Evolutionary conservation across 2,113 vertebrate species (phyloP).

Genomic region (Solenodon paradoxus): DNA sequence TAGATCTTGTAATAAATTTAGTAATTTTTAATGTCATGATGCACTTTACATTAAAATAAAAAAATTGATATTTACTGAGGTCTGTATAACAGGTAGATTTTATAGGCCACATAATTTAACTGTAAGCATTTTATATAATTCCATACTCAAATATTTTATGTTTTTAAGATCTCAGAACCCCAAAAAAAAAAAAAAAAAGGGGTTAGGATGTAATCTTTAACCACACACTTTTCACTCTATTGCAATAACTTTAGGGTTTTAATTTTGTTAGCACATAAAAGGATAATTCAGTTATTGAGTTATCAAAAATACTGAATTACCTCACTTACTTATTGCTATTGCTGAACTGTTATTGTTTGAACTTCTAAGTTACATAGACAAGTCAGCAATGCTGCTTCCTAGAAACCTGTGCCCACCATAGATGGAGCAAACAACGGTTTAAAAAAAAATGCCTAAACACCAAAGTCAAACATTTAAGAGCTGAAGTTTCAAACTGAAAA

Average conservation of each 20-base stretch:
- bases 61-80: background rate
- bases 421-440: background rate
- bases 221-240: background rate
- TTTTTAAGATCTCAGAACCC: background rate
- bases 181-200: background rate
- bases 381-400: background rate
- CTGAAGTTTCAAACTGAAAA: constrained; percentile 58
- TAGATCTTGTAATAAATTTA: background rate
- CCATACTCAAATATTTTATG: background rate
- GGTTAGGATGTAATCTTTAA: background rate
- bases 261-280: background rate
- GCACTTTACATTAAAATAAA: background rate
- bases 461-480: constrained; percentile 36
- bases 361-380: background rate
- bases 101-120: background rate
- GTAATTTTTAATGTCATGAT: background rate
- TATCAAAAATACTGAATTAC: background rate
- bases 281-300: background rate
- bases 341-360: background rate
- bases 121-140: background rate
- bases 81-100: background rate
- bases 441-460: background rate
- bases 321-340: background rate
- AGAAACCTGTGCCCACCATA: background rate
- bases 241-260: background rate